Base-by-base conservation (phyloP, 1,140 invertebrate genomes). In the Aphelenchoides besseyi region DNA sequence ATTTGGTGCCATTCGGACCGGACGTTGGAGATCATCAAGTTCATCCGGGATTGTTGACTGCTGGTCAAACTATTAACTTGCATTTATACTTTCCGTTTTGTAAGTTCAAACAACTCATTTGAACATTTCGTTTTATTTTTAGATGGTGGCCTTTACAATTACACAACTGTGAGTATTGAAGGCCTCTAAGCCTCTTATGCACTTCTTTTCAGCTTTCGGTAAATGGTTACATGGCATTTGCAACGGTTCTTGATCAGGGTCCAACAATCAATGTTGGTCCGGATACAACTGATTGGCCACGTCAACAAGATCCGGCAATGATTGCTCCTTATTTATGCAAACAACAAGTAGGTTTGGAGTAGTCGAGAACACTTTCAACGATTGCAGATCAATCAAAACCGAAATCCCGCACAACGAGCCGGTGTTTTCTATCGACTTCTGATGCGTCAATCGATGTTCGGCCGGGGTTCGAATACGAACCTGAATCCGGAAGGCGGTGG, bases 221-320 rank as follows among this genome's bases (percentile, higher is more conserved):
- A 16, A 84, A 83, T 64, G 82, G 82, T 29, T 83, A 82, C 62
- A 79, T 83, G 74, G 75, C 81, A n/a, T 83, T 83, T 66, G 83
- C 82, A 0, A 83, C 82, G 36, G 82, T 83, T 23, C 54, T 83
- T 2, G 82, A 83, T 66, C 82, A 83, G 63, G 82, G 82, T 12
- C 82, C 82, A 16, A 83, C 82, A 29, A 82, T 83, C 37, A 83
- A 83, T 68, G 79, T 84, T 16, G 82, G 82, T 8, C 82, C 82
- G n/a, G 82, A 83, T 28, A 61, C 67, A 3, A 83, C 82, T 18
- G 82, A 84, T 71, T 83, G 82, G 82, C 82, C 82, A 16, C 63
- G 82, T 29, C 76, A 80, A 29, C 82, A 83, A 64, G 82, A 83
- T 74, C 82, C 82, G 32, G 82, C 82, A 3, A 83, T 83, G 82